These are phyloP conservation scores for Crotalus helleri DNA, from an alignment of 2,113 vertebrate species.

Conservation along the genomic window DNA sequence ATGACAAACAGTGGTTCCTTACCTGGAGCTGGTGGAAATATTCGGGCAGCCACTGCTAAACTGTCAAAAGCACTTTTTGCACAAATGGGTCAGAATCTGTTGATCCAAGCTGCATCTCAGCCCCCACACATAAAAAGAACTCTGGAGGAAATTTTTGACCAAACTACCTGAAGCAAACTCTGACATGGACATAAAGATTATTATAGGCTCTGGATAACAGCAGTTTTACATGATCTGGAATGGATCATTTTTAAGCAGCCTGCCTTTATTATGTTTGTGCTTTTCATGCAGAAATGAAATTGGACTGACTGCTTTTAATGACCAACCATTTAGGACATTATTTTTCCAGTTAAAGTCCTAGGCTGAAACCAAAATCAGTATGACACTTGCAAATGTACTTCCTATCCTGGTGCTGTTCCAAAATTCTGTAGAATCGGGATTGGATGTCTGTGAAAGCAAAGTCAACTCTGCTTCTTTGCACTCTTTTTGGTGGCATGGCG, in stretches of 20 bases:
- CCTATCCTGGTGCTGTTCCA: constrained; percentile 1
- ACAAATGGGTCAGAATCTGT: constrained; percentile 82
- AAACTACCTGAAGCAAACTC: constrained; percentile 43
- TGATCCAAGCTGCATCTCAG: constrained; percentile 74
- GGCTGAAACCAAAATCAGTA: constrained; percentile 25
- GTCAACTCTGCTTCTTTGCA: constrained; percentile 41
- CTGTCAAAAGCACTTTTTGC: constrained; percentile 79
- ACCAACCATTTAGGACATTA: background rate
- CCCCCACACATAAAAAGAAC: constrained; percentile 73
- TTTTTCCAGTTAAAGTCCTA: constrained; percentile 17
- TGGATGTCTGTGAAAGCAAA: constrained; percentile 44
- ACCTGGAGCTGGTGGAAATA: constrained; percentile 76
- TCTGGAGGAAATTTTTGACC: constrained; percentile 79
- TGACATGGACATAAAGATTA: background rate
- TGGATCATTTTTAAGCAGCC: constrained; percentile 48
- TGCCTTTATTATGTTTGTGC: constrained; percentile 71
- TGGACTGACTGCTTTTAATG: constrained; percentile 16
- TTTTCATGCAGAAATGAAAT: constrained; percentile 52
- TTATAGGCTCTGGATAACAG: background rate
- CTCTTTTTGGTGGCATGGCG: constrained; percentile 25
- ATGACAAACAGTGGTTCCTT: constrained; percentile 76
- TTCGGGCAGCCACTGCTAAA: constrained; percentile 75
- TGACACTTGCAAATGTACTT: constrained; percentile 5
- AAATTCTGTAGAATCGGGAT: constrained; percentile 26
- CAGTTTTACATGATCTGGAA: constrained; percentile 67